Base-by-base conservation (phyloP, 2,797 vertebrate species). In the Anguilla marmorata region DNA sequence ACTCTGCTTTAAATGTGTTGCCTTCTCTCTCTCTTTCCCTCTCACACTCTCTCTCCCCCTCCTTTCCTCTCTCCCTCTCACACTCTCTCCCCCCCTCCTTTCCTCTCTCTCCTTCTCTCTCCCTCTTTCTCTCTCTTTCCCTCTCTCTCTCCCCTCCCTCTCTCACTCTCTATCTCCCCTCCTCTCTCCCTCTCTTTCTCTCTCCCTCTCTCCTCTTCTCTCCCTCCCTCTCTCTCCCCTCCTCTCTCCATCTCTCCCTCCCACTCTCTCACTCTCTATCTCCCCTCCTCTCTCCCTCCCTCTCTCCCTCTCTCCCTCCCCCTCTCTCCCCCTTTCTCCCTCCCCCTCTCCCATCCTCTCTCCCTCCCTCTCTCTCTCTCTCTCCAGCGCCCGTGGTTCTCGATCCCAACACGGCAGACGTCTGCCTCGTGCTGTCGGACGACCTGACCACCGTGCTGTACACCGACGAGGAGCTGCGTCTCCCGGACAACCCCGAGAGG, bases 341-440 rank as follows among this genome's bases (percentile, higher is more conserved):
- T 14, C 52, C 14, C 1, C 1, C 52, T 54, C 9, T 1, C 52
- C 0, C 54, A 2, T 14, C 2, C 54, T 16, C 12, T 56, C 54
- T 19, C 66, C 30, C 66, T 72, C 66, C 2, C 74, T 45, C 33
- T 41, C 74, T 21, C 72, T 85, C 41, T 88, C 11, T 3, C 30
- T 54, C 27, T 1, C 63, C 86, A 95, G 94, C 90, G 48, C 94
- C 93, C 0, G 94, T 94, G 85, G 92, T 91, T 27, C 87, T 94
- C 66, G 93, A 95, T 87, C 94, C 94, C 19, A 95, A 94, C 90
- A 94, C 94, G 2, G 92, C 93, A 48, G 93, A 94, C 0, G 5
- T 87, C n/a, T 92, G 92, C 87, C 87, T 95, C 0, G 41, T 86
- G 14, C 88, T 95, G 30, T 94, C 94, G 2, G 90, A 92, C 16